Percentiles rank a stretch among this genome's conserved stretches.
Evolutionary conservation across 2,797 vertebrate genomes (phyloP).

Genomic region (Steatocranus sp.): DNA sequence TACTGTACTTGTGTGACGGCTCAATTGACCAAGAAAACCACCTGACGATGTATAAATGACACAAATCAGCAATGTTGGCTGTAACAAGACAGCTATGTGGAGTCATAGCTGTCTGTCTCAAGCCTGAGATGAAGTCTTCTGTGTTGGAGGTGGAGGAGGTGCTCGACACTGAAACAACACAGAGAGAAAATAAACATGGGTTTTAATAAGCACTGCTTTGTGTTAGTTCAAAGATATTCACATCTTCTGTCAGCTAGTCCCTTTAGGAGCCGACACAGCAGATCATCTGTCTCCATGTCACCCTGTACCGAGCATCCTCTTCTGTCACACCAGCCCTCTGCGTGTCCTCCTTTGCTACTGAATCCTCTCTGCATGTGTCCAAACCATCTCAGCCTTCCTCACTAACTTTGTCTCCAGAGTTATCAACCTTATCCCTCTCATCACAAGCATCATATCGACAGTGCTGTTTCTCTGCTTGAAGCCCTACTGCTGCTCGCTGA

Average conservation of each 20-base stretch:
- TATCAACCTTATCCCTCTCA: background rate
- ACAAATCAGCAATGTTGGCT: background rate
- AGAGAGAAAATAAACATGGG: accelerated
- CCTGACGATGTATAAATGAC: background rate
- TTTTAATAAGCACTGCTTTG: background rate
- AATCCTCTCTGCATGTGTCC: background rate
- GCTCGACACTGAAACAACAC: slow-evolving; percentile 49
- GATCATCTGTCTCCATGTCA: background rate
- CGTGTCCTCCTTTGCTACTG: background rate
- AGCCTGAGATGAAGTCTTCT: slow-evolving; percentile 4
- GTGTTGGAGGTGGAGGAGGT: slow-evolving; percentile 58
- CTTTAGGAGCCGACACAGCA: background rate
- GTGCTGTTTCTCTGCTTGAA: background rate
- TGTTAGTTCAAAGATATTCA: background rate
- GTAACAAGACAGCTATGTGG: background rate
- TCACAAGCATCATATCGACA: background rate
- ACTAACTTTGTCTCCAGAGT: background rate
- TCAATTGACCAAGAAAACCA: background rate
- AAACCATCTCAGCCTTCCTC: background rate
- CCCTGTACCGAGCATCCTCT: background rate
- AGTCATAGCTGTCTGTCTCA: too few relatives aligned
- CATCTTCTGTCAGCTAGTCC: background rate
- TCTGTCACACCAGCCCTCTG: background rate
- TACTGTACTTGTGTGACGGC: background rate
- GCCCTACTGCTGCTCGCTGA: background rate